These are phyloP conservation scores for Scaeva pyrastri DNA, from an alignment of 2,888 invertebrate species.

Conservation along the genomic window DNA sequence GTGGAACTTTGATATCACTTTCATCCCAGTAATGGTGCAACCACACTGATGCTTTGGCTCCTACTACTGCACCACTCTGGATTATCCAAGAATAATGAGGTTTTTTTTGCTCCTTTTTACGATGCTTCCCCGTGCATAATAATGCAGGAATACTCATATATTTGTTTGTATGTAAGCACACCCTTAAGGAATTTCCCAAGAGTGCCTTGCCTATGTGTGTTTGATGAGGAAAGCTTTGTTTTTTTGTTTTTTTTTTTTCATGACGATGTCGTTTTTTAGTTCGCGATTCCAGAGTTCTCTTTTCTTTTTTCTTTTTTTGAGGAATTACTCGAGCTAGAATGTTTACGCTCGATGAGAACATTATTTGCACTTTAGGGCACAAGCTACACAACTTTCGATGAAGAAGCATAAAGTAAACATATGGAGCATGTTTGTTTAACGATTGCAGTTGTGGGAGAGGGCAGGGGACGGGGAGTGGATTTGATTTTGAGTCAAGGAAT, in stretches of 20 bases:
- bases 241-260: background rate
- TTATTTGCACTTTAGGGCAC: constrained; percentile 48
- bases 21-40: constrained; percentile 61
- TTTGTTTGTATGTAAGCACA: background rate
- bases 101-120: constrained; percentile 1
- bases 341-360: constrained; percentile 43
- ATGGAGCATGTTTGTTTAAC: constrained; percentile 44
- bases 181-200: constrained; percentile 45
- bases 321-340: constrained; percentile 30
- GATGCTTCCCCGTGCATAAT: constrained; percentile 49
- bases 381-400: constrained; percentile 48
- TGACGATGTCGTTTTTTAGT: background rate
- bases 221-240: constrained; percentile 14
- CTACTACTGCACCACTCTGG: background rate
- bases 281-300: constrained; percentile 21
- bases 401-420: constrained; percentile 55
- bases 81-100: constrained; percentile 67
- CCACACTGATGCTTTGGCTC: constrained; percentile 7
- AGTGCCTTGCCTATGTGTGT: background rate
- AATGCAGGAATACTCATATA: constrained; percentile 33
- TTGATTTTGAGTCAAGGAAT: background rate
- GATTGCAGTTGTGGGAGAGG: constrained; percentile 8
- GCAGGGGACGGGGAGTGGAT: background rate
- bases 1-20: constrained; percentile 43
- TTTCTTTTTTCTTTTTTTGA: constrained; percentile 23